Evolutionary conservation across 2,113 vertebrate species (phyloP), one percentile per base, ranked within the genome.

Genomic region (Rattus rattus): DNA sequence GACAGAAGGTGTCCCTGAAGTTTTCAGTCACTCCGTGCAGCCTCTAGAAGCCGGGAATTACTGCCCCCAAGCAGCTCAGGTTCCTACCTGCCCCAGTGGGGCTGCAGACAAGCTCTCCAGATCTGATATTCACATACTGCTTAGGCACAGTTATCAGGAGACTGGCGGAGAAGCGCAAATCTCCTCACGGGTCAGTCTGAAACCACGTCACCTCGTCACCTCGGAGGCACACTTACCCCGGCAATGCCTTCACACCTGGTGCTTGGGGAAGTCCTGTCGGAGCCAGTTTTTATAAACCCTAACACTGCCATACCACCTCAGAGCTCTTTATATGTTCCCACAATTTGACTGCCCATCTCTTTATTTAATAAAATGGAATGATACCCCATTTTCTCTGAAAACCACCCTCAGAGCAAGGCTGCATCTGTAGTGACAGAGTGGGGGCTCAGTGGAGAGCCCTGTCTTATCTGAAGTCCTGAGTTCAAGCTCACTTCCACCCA

Each of bases 101-200:
- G 30, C 87, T 91, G 52, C 73, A 56, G 75, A 84, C 39, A 88
- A 26, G 52, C 43, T 75, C 88, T 92, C 49, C 79, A 24, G 52
- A 24, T 49, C 59, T 76, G 54, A 52, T 88, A 95, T 43, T 95
- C n/a, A 69, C 49, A 73, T 28, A 92, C 76, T 91, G 59, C 28
- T 10, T 4, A 54, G 84, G 91, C 84, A 90, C 72, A 94, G 65
- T 76, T 94, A 80, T 90, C 87, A 67, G 84, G 92, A 90, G 63
- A 85, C 75, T 88, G 56, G 26, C 65, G 94, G 65, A 96, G 75
- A 84, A 94, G 95, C 54, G 88, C 91, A 86, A 95, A 79, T 54
- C 88, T 85, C 56, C 65, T 90, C 56, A 70, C 7, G 88, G 22
- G 94, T 94, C 92, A 88, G 56, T 39, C 61, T 83, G 80, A 61